Percentiles rank a stretch among this genome's conserved stretches.
Evolutionary conservation across 23 tunicate genomes (phyloP).

Genomic region (Halocynthia roretzi): DNA sequence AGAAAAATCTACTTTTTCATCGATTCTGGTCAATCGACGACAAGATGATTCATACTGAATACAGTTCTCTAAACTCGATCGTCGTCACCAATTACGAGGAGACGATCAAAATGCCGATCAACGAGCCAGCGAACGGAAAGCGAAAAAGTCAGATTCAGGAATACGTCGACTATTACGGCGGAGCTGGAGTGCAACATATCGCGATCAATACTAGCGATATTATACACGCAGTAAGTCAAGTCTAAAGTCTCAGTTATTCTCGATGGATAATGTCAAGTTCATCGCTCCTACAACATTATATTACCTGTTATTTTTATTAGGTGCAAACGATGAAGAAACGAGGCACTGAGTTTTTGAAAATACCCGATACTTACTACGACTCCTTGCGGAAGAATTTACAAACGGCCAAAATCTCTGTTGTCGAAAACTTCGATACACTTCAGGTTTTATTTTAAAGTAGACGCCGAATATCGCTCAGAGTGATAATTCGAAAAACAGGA

Average conservation of each 20-base stretch:
- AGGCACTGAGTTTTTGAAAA: conserved; percentile 81
- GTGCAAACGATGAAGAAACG: conserved; percentile 44
- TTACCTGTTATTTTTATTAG: conserved; percentile 10
- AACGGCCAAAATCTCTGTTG: conserved; percentile 65
- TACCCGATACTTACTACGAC: conserved; percentile 77
- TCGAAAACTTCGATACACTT: conserved; percentile 80
- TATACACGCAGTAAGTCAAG: conserved; percentile 59
- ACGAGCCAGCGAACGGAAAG: conserved; percentile 96
- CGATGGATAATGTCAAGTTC: neutral
- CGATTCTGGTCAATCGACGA: conserved; percentile 99
- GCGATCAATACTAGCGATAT: conserved; percentile 77
- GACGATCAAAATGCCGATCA: conserved; percentile 97
- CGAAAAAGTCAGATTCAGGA: conserved; percentile 95
- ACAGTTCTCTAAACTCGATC: conserved; percentile 80
- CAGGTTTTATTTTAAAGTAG: conserved; percentile 26
- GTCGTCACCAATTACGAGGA: conserved; percentile 94
- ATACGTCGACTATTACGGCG: conserved; percentile 94
- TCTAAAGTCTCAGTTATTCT: neutral
- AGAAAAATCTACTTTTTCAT: conserved; percentile 87
- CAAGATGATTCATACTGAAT: conserved; percentile 87
- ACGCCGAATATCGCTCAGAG: neutral
- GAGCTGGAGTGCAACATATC: conserved; percentile 98
- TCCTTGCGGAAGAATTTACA: conserved; percentile 58
- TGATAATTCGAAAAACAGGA: neutral
- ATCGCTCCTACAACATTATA: neutral